phyloP scores from a whole-genome alignment of 1,140 invertebrate species.

The Scylla paramamosain region DNA sequence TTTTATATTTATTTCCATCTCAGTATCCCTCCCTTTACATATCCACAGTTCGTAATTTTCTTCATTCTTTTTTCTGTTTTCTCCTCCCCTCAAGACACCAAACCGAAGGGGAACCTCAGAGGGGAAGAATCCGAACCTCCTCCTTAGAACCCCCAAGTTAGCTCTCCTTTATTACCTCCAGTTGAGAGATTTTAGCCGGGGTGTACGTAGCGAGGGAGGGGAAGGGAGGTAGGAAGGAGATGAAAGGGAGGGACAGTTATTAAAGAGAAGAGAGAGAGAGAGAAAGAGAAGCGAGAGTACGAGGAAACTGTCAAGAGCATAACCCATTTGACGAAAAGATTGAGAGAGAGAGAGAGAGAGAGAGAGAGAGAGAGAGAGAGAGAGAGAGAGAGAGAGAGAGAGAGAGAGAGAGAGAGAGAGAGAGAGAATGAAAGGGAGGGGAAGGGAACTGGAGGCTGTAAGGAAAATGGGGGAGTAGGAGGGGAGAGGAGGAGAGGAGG shows the following conservation, averaged over 20 bases:
- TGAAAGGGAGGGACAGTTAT: neutral
- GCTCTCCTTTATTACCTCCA: neutral
- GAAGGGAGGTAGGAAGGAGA: neutral
- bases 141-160: neutral
- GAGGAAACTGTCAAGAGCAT: neutral
- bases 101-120: neutral
- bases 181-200: conserved; percentile 37
- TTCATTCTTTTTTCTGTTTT: neutral
- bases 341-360: neutral
- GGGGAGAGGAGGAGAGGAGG: neutral
- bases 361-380: neutral
- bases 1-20: no score
- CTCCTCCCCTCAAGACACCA: neutral
- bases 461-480: neutral
- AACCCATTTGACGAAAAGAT: neutral
- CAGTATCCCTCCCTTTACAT: no score
- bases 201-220: neutral
- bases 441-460: neutral
- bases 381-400: no score
- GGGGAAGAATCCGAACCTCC: neutral
- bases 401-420: no score
- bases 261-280: neutral
- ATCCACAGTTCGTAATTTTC: no score
- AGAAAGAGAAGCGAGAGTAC: neutral
- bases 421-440: neutral